A percentile compares a stretch with the other conserved stretches of the same genome.
Evolutionary conservation across 2,113 vertebrate species (phyloP).

Genomic region (Choloepus hoffmanni): DNA sequence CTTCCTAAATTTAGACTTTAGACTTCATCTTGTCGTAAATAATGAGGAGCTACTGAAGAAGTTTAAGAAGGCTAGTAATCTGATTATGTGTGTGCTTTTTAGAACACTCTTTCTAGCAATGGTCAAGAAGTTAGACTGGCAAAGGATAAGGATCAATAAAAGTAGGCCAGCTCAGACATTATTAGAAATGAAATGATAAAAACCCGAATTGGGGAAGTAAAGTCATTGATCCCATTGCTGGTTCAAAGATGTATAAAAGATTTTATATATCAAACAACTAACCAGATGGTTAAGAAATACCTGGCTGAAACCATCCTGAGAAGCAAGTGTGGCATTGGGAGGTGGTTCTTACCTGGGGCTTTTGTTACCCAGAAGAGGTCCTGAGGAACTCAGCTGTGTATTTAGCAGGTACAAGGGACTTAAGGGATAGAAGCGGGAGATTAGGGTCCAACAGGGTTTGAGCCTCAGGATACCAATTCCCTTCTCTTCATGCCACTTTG

Average conservation of each 20-base stretch:
- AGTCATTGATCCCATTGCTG: neutral
- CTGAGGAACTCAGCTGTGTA: neutral
- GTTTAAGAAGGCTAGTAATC: neutral
- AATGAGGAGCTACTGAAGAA: neutral
- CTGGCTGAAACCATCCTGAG: neutral
- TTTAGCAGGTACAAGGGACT: neutral
- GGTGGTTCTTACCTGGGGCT: neutral
- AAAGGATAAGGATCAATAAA: neutral
- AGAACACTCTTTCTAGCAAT: neutral
- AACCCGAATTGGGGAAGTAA: neutral
- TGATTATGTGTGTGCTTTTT: neutral
- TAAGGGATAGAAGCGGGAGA: neutral
- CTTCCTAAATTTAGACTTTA: neutral
- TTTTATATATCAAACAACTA: neutral
- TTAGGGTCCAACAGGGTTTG: neutral
- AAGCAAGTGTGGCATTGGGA: neutral
- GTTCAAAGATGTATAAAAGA: neutral
- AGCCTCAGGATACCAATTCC: neutral
- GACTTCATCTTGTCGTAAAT: slow-evolving; percentile 3
- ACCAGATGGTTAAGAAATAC: neutral
- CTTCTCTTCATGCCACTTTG: neutral
- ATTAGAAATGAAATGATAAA: neutral
- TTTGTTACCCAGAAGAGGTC: neutral
- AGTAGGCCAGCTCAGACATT: neutral
- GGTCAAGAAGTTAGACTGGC: slow-evolving; percentile 3